Evolutionary conservation across 2,888 invertebrate genomes (phyloP), one percentile per base, ranked within the genome.

Genomic region (Rhagium mordax): DNA sequence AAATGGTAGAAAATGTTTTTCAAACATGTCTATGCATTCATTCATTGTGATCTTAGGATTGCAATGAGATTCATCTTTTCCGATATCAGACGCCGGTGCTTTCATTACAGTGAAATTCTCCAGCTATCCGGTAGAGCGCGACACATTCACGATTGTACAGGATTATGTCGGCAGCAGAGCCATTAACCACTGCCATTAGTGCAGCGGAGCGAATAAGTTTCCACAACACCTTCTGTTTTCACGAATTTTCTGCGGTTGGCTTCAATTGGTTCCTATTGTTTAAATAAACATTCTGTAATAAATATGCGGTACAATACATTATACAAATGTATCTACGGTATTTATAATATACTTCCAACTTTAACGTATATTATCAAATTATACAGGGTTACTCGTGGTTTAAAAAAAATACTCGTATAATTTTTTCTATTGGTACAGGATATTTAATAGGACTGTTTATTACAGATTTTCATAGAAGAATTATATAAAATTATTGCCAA

Each of bases 131-230:
- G 20, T 59, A 71, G 72, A 74, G 71, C 72, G 60, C 68, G 74
- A 72, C 70, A 76, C 71, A 61, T 67, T 59, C 57, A 49, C 57
- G 27, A 48, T 64, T 65, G 27, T 71, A 69, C 67, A 65, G 66
- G 72, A 76, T 74, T 74, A 75, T 71, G 69, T 75, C 59, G 47
- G 65, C 71, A 71, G 68, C 72, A 70, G 68, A 74, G 70, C 74
- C 76, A 74, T 76, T 76, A 76, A 71, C 70, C 69, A 69, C 33
- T 66, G 67, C 71, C 74, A 72, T 76, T 76, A 76, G 71, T 66
- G 74, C 74, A 73, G 71, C 74, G 61, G 70, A 74, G 73, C 76
- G 72, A 76, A 74, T 76, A 76, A 75, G 74, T 78, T 78, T 69
- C 71, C 53, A 76, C 74, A 76, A 75, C 73, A 70, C 74, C 75